phyloP scores from a whole-genome alignment of 2,888 invertebrate genomes.

The Bombylius major region DNA sequence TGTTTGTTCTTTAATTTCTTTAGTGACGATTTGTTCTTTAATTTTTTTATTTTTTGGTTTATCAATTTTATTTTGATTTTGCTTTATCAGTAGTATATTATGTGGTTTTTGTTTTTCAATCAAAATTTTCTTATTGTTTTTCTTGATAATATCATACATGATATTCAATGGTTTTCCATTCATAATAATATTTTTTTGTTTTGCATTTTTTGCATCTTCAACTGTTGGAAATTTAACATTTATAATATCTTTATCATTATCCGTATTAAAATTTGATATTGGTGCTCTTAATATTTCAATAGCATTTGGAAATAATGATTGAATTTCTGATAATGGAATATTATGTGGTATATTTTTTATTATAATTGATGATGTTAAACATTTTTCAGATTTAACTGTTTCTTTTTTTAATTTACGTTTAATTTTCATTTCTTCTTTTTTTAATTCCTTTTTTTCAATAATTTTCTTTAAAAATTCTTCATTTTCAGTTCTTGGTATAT shows the following conservation, averaged over 20 bases:
- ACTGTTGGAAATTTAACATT: neutral
- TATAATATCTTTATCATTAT: neutral
- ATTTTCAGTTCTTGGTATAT: neutral
- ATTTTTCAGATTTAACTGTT: neutral
- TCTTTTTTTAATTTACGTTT: neutral
- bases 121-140: too few species aligned
- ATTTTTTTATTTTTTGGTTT: too few species aligned
- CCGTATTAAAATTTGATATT: neutral
- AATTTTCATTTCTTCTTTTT: neutral
- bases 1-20: too few species aligned
- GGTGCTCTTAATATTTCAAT: neutral
- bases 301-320: neutral
- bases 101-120: too few species aligned
- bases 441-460: neutral
- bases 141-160: too few species aligned
- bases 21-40: too few species aligned
- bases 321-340: neutral
- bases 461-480: neutral
- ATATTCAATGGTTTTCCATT: neutral
- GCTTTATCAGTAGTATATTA: too few species aligned
- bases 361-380: slow-evolving; percentile 1
- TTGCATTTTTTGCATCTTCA: neutral
- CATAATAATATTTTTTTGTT: neutral
- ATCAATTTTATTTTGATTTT: too few species aligned
- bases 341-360: slow-evolving; percentile 1